A percentile compares a stretch with the other conserved stretches of the same genome.
phyloP scores from a whole-genome alignment of 1,140 invertebrate genomes.

The Rhopalosiphum padi region DNA sequence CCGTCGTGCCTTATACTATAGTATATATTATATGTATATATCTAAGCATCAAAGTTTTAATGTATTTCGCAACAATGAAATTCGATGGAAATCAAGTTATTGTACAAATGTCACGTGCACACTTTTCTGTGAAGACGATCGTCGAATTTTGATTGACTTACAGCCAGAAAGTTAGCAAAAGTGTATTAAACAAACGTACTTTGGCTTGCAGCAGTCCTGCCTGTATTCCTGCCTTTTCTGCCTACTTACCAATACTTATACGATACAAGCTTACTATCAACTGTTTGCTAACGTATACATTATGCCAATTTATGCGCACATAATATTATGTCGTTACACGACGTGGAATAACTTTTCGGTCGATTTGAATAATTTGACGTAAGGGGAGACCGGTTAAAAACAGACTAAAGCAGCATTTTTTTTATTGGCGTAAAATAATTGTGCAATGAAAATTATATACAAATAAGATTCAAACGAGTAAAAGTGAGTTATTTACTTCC shows the following conservation, averaged over 20 bases:
- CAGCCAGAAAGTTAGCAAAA: not conserved
- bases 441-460: not conserved
- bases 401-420: not conserved
- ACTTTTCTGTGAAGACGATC: not conserved
- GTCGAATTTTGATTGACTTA: conserved; percentile 17
- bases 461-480: not conserved
- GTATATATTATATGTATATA: not conserved
- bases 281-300: not conserved
- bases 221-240: not conserved
- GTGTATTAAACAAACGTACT: not conserved
- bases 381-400: not conserved
- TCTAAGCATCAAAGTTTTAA: not conserved
- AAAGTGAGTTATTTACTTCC: not conserved
- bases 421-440: not conserved
- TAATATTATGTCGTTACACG: not conserved
- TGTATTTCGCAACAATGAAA: not conserved
- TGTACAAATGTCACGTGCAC: not conserved
- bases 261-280: not conserved
- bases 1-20: not conserved
- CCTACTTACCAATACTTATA: not conserved
- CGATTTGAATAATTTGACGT: not conserved
- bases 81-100: not conserved
- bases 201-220: not conserved
- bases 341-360: not conserved
- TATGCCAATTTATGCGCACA: not conserved